Percentiles rank a stretch among this genome's conserved stretches.
phyloP scores from a whole-genome alignment of 2,888 invertebrate species.

The Magallana nippona region DNA sequence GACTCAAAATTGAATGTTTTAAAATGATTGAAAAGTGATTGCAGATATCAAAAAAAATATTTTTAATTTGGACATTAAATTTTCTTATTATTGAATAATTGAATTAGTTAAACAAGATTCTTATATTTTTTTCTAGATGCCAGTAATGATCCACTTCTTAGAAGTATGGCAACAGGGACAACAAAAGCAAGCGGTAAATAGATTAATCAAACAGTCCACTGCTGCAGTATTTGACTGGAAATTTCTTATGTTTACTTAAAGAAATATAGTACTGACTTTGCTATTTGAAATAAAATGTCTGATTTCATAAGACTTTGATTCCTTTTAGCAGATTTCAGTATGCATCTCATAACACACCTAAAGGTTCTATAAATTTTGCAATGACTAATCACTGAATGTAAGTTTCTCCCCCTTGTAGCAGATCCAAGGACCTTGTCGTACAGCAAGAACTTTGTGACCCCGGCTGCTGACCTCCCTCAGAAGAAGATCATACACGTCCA shows the following conservation, averaged over 20 bases:
- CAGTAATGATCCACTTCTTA: conserved; percentile 4
- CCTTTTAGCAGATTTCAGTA: too few species aligned
- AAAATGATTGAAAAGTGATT: not conserved
- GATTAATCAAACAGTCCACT: not conserved
- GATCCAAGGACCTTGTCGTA: not conserved
- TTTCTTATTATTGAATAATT: too few species aligned
- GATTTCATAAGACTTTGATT: too few species aligned
- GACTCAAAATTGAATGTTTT: not conserved
- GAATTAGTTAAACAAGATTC: too few species aligned
- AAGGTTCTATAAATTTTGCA: too few species aligned
- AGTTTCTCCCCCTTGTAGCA: too few species aligned
- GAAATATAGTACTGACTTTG: too few species aligned
- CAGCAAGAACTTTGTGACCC: conserved; percentile 33
- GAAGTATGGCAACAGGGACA: not conserved
- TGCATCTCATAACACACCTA: too few species aligned
- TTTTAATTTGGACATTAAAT: not conserved
- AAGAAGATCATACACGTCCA: conserved; percentile 36
- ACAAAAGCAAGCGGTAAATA: not conserved
- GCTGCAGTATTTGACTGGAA: too few species aligned
- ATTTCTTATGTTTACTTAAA: too few species aligned
- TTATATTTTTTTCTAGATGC: not conserved
- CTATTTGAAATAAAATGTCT: too few species aligned
- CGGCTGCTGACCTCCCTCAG: conserved; percentile 37
- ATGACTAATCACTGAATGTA: too few species aligned
- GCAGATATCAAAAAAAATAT: not conserved